phyloP scores from a whole-genome alignment of 2,113 vertebrate genomes.

The Anser brachyrhynchus region DNA sequence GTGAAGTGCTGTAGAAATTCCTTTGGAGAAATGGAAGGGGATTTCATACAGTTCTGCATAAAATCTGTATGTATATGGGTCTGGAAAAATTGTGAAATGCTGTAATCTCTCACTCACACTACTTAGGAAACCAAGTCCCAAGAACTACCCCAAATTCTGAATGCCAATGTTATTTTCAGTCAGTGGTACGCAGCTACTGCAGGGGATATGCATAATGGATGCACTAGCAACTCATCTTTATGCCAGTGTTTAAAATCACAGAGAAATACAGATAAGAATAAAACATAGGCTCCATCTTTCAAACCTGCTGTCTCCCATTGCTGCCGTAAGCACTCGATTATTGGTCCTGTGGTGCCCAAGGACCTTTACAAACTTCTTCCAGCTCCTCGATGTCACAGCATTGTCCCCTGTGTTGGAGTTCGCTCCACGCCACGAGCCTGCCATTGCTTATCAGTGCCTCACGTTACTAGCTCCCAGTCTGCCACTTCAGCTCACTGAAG shows the following conservation, averaged over 20 bases:
- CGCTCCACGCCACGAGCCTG: fast-evolving
- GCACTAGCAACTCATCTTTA: neutral
- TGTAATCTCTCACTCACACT: conserved; percentile 8
- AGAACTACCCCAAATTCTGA: neutral
- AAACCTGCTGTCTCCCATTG: neutral
- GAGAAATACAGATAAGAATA: conserved; percentile 14
- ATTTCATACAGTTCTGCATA: conserved; percentile 7
- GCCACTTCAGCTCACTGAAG: neutral
- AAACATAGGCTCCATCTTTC: neutral
- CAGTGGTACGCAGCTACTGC: neutral
- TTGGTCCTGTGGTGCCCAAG: neutral
- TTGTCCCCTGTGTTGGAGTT: neutral
- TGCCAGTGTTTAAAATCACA: neutral
- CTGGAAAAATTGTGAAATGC: conserved; percentile 29
- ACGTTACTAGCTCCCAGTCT: neutral
- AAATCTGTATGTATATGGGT: neutral
- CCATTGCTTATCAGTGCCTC: neutral
- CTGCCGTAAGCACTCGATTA: neutral
- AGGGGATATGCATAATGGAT: neutral
- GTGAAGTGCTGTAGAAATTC: neutral
- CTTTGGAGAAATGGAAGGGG: neutral
- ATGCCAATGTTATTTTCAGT: conserved; percentile 23
- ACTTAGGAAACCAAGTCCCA: neutral
- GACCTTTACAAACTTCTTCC: neutral
- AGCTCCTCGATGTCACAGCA: neutral